Percentiles rank a stretch among this genome's conserved stretches.
Conservation (phyloP, 2,797 vertebrate genomes). For the Amniataba percoides region DNA sequence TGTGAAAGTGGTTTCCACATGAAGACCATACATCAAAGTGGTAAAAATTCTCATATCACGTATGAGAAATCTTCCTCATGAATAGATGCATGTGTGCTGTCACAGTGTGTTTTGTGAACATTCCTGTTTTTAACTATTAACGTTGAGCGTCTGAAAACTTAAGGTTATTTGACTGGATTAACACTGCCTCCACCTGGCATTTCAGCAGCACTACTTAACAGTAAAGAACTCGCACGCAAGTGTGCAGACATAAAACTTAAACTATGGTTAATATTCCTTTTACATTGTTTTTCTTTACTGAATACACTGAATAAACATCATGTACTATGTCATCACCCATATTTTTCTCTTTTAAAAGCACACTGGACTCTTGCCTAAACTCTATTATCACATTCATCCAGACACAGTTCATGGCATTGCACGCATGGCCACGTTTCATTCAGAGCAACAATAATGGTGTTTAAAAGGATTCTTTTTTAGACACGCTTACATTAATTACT, state of each 20-base stretch:
- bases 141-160: constrained; percentile 2
- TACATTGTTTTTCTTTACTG: too few relatives aligned
- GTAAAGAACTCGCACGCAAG: background rate
- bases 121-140: background rate
- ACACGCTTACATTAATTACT: background rate
- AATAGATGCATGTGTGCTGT: background rate
- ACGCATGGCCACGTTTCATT: background rate
- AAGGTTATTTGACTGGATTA: constrained; percentile 41
- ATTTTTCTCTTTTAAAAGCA: background rate
- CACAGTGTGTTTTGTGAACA: background rate
- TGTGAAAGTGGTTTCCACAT: constrained; percentile 2
- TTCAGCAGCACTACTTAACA: constrained; percentile 33
- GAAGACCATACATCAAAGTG: constrained; percentile 1
- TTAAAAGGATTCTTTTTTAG: background rate
- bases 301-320: too few relatives aligned
- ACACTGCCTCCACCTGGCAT: constrained; percentile 68
- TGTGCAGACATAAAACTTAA: background rate
- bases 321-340: background rate
- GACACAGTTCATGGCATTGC: background rate
- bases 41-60: background rate
- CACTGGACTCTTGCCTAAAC: background rate
- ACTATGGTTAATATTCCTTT: background rate
- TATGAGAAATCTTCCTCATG: background rate
- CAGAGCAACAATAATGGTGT: background rate
- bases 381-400: background rate